Evolutionary conservation across 2,888 invertebrate genomes (phyloP), one percentile per base, ranked within the genome.

Genomic region (Papilio demoleus): DNA sequence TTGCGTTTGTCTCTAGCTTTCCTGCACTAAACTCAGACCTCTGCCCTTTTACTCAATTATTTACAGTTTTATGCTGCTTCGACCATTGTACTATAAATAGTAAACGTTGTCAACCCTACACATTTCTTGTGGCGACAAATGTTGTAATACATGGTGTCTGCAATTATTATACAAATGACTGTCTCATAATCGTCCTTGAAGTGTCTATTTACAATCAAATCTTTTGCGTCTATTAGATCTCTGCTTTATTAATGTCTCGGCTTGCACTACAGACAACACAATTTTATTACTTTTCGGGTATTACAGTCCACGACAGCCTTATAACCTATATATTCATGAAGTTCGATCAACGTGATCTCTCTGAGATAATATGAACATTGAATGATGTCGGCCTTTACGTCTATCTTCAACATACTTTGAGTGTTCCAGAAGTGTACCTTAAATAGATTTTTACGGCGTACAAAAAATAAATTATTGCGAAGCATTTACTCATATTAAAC

Each of bases 141-240:
- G 36, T 67, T 67, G 56, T 68, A 59, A 68, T 68, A 64, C 58
- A 47, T 45, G 68, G 63, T 68, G 68, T 59, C 58, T 42, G 38
- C 59, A 64, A 64, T 68, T 64, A 68, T 68, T 68, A 68, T 64
- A 64, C 59, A 63, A 68, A 68, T 59, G 58, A 59, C 42, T 58
- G 68, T 34, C 58, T 68, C 64, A 63, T 68, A 64, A 68, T 59
- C 36, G 64, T 58, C 68, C 63, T 64, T 68, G 68, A 58, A 63
- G 64, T 62, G 62, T 64, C 38, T 59, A 27, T 68, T 63, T 58
- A 64, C 68, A 68, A 59, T 50, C 27, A 19, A 63, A 38, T 58
- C 63, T 38, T 61, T 66, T 56, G 56, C 45, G 62, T 63, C 24
- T 42, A 38, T 63, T 12, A 8, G 36, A 62, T 68, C 58, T 64